Percentiles rank a stretch among this genome's conserved stretches.
These are phyloP conservation scores for Psittacula echo DNA, from an alignment of 2,797 vertebrate genomes.

Conservation along the genomic window DNA sequence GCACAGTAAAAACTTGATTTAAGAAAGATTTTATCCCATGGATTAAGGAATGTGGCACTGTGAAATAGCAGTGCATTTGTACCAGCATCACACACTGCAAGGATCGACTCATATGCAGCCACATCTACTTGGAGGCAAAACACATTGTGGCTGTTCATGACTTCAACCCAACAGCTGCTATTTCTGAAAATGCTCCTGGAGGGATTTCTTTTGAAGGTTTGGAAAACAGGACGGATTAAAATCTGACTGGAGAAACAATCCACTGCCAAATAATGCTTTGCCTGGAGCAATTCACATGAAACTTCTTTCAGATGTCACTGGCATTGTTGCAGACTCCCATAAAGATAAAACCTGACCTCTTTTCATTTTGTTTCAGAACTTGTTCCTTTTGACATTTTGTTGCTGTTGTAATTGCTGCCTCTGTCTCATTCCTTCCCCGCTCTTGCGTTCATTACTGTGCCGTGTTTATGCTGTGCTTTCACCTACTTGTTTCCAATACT, in stretches of 20 bases:
- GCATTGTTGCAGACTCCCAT: not conserved
- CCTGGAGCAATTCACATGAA: slow-evolving; percentile 14
- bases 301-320: slow-evolving; percentile 36
- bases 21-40: not conserved
- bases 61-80: not conserved
- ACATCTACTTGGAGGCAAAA: not conserved
- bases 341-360: slow-evolving; percentile 16
- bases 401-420: slow-evolving; percentile 13
- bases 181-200: slow-evolving; percentile 38
- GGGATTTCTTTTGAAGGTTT: slow-evolving; percentile 6
- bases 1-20: not conserved
- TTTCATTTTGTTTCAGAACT: slow-evolving; percentile 35
- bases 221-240: slow-evolving; percentile 14
- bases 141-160: not conserved
- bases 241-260: slow-evolving; percentile 8
- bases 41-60: not conserved
- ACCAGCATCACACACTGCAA: not conserved
- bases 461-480: not conserved
- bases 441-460: not conserved
- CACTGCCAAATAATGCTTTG: not conserved
- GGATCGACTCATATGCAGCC: not conserved
- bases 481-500: accelerated
- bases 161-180: slow-evolving; percentile 11
- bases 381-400: slow-evolving; percentile 10
- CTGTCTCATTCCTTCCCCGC: accelerated